phyloP scores from a whole-genome alignment of 2,797 vertebrate species.

The Bucorvus abyssinicus region DNA sequence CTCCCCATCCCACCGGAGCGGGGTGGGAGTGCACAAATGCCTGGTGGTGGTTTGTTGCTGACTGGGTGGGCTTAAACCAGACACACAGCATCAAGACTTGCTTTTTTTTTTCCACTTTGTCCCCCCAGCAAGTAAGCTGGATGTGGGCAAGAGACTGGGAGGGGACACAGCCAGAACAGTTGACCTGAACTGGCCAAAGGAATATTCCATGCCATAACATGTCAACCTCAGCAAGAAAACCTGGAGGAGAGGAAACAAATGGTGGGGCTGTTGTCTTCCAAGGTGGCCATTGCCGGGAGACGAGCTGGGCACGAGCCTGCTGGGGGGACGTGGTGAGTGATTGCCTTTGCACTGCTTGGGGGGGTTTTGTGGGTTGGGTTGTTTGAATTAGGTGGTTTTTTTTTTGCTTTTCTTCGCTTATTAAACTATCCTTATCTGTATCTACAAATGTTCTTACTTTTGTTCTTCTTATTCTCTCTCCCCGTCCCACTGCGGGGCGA shows the following conservation, averaged over 20 bases:
- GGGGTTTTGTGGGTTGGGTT: rapidly evolving
- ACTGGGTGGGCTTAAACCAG: too few species aligned
- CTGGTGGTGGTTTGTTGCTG: too few species aligned
- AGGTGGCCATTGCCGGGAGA: not conserved
- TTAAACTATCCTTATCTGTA: not conserved
- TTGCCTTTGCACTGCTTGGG: not conserved
- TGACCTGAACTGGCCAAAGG: not conserved
- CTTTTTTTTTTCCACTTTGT: not conserved
- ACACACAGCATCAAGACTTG: not conserved
- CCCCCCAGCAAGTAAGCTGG: not conserved
- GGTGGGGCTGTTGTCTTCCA: not conserved
- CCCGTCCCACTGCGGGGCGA: not conserved
- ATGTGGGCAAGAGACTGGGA: not conserved
- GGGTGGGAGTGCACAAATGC: too few species aligned
- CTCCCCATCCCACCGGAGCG: too few species aligned
- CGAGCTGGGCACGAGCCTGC: not conserved
- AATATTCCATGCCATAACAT: not conserved
- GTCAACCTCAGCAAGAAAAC: not conserved
- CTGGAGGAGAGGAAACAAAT: not conserved
- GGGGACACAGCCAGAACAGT: not conserved
- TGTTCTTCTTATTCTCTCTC: not conserved
- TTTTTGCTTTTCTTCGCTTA: not conserved
- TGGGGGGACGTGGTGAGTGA: not conserved
- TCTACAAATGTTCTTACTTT: not conserved
- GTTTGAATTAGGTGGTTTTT: not conserved